These are phyloP conservation scores for Hermaeophaga mercurialis DNA, from an alignment of 2,888 invertebrate species.

Conservation along the genomic window DNA sequence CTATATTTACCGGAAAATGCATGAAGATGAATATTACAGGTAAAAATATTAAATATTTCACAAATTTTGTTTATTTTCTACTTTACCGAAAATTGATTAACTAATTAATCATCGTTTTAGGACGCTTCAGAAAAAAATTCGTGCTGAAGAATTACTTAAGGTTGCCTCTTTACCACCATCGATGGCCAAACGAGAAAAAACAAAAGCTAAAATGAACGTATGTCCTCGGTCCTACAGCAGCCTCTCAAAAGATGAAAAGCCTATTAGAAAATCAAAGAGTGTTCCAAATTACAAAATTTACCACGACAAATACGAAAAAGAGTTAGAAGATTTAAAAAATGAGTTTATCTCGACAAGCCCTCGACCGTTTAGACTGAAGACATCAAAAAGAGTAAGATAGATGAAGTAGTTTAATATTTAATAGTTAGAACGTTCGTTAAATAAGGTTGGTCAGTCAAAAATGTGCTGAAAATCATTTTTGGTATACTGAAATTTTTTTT, in stretches of 20 bases:
- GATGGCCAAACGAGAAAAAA: constrained; percentile 68
- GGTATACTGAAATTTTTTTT: no score
- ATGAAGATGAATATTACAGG: constrained; percentile 76
- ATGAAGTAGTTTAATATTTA: not conserved
- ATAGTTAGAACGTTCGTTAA: no score
- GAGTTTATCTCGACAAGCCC: constrained; percentile 57
- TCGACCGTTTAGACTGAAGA: constrained; percentile 59
- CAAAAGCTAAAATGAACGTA: constrained; percentile 48
- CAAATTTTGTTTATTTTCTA: no score
- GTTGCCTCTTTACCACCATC: constrained; percentile 69
- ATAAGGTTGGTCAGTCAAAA: no score
- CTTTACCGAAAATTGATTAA: no score
- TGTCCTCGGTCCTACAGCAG: constrained; percentile 46
- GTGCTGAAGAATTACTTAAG: constrained; percentile 72
- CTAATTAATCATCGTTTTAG: no score
- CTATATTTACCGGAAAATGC: constrained; percentile 72
- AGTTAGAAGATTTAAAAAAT: constrained; percentile 53
- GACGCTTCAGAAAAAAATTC: constrained; percentile 68
- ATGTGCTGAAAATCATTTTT: no score
- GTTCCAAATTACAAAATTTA: constrained; percentile 52
- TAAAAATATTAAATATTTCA: constrained; percentile 43
- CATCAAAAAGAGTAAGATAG: constrained; percentile 52
- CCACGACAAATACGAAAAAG: constrained; percentile 53
- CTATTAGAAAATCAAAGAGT: constrained; percentile 38
- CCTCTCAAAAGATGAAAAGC: constrained; percentile 25